Conservation (phyloP, 2,888 invertebrate genomes). For the Agriopis leucophaearia region DNA sequence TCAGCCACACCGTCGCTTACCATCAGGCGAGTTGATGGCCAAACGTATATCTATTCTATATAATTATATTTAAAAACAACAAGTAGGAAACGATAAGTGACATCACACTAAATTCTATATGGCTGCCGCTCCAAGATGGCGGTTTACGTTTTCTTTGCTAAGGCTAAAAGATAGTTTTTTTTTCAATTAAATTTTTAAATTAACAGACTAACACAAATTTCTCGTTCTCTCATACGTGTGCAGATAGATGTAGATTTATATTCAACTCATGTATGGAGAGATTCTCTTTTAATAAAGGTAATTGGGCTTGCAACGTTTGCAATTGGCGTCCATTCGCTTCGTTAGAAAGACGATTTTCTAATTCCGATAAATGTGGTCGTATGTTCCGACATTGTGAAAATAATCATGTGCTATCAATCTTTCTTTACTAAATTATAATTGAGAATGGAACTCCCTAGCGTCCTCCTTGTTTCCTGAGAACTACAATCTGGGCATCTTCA, state of each 20-base stretch:
- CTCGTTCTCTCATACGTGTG: not conserved
- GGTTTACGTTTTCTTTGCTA: too few relatives aligned
- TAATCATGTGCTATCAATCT: not conserved
- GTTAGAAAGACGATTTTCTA: constrained; percentile 36
- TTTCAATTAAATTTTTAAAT: not conserved
- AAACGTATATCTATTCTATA: too few relatives aligned
- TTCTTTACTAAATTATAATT: not conserved
- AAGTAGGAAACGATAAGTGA: too few relatives aligned
- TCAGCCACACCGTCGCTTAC: too few relatives aligned
- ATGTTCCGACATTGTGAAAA: not conserved
- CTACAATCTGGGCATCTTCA: too few relatives aligned
- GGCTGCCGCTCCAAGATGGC: too few relatives aligned
- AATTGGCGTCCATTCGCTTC: constrained; percentile 35
- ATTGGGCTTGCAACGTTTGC: constrained; percentile 35
- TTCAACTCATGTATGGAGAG: constrained; percentile 34
- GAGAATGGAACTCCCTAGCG: too few relatives aligned
- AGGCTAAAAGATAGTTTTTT: too few relatives aligned
- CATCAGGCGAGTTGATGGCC: too few relatives aligned
- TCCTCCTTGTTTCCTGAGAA: too few relatives aligned
- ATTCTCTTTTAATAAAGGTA: constrained; percentile 35
- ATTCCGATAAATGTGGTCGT: constrained; percentile 20
- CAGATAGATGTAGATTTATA: constrained; percentile 37
- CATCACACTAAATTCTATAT: too few relatives aligned
- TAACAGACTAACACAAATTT: constrained; percentile 6
- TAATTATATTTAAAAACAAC: too few relatives aligned